These are phyloP conservation scores for Thunnus thynnus DNA, from an alignment of 2,113 vertebrate species.

Conservation along the genomic window DNA sequence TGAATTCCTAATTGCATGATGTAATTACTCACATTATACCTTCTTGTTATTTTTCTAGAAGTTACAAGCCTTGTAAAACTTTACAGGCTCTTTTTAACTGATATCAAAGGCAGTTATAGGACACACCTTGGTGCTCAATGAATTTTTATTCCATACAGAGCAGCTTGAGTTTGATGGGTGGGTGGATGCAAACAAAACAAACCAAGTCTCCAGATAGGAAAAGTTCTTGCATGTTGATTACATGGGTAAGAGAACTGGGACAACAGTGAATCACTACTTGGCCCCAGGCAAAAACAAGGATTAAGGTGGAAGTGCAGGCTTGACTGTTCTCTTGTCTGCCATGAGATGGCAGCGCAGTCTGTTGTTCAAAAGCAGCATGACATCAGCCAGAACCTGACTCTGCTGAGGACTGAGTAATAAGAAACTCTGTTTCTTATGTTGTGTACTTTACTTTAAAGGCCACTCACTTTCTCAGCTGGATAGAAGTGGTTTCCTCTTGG, in stretches of 20 bases:
- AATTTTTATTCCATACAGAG: slow-evolving; percentile 41
- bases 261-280: background rate
- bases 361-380: background rate
- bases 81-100: slow-evolving; percentile 49
- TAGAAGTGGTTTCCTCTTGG: background rate
- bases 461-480: background rate
- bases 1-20: slow-evolving; percentile 48
- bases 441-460: background rate
- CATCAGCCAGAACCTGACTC: background rate
- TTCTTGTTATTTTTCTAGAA: slow-evolving; percentile 52
- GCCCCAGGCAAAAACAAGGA: background rate
- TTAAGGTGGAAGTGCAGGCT: accelerated
- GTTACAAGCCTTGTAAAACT: slow-evolving; percentile 61
- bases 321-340: slow-evolving; percentile 16
- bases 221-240: background rate
- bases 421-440: background rate
- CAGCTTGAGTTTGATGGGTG: slow-evolving; percentile 23
- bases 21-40: slow-evolving; percentile 42
- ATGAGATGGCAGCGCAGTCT: slow-evolving; percentile 68
- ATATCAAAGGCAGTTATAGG: slow-evolving; percentile 62
- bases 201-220: slow-evolving; percentile 7
- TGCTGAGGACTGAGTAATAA: background rate
- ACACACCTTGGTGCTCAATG: slow-evolving; percentile 46
- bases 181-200: slow-evolving; percentile 34
- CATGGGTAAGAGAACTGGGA: background rate